A percentile compares a stretch with the other conserved stretches of the same genome.
phyloP scores from a whole-genome alignment of 2,797 vertebrate species.

The Sebastes paucispinis region DNA sequence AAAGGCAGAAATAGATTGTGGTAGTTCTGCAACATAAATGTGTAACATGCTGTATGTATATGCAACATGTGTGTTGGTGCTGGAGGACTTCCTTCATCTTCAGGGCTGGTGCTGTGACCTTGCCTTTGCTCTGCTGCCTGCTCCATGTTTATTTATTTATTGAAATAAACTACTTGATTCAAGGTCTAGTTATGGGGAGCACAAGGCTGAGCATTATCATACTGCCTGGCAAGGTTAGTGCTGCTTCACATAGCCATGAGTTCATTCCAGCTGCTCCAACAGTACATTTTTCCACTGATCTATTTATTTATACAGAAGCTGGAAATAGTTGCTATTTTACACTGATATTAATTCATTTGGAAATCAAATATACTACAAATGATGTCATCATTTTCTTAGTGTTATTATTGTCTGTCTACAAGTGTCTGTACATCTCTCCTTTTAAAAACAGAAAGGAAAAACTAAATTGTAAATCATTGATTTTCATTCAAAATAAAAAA shows the following conservation, averaged over 20 bases:
- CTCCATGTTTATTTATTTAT: conserved; percentile 80
- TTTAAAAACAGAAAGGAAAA: neutral
- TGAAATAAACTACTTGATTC: conserved; percentile 76
- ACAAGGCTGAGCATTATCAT: conserved; percentile 72
- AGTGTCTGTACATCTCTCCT: neutral
- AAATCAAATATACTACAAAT: neutral
- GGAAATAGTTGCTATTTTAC: neutral
- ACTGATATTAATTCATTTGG: neutral
- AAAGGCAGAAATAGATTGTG: neutral
- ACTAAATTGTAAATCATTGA: neutral
- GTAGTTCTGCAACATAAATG: neutral
- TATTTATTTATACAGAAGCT: neutral
- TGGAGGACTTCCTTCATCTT: conserved; percentile 5
- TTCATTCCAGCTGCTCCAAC: conserved; percentile 6
- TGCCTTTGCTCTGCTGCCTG: conserved; percentile 51
- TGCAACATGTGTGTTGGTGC: conserved; percentile 2
- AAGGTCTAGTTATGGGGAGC: conserved; percentile 68
- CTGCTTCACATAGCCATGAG: conserved; percentile 24
- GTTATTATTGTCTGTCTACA: neutral
- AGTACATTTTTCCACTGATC: neutral
- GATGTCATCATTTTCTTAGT: neutral
- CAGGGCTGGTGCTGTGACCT: conserved; percentile 49
- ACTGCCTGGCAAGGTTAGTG: conserved; percentile 58
- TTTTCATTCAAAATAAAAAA: neutral
- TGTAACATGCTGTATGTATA: neutral